Base-by-base conservation (phyloP, 2,797 vertebrate species). In the Myotis vivesi region DNA sequence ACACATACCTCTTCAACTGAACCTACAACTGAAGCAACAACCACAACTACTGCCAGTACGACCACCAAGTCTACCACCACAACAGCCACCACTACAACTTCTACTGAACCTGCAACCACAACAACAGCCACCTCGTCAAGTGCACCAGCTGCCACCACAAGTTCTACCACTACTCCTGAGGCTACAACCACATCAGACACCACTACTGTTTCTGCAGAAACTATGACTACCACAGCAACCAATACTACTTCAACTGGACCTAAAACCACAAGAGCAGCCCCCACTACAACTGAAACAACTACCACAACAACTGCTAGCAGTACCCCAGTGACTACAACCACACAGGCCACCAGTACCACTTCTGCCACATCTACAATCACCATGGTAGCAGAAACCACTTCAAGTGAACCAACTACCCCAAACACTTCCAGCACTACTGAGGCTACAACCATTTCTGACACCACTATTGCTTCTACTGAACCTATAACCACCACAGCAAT, bases 281-380 rank as follows among this genome's bases (percentile, higher is more conserved):
- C 7, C 3, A 0, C 9, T 2, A 15, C 76, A 17, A 57, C 8
- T 23, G 4, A 68, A 6, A 0, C 1, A 0, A 57, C 22, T 25
- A 57, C 9, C 9, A 25, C 4, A 25, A 66, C 8, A 3, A 13
- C 44, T 30, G 2, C 73, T 10, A 36, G 11, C 0, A 23, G 4
- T 3, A 23, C 22, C 0, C 22, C 28, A 25, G 28, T 20, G 5
- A 0, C 33, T 25, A 2, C n/a, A n/a, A 41, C 33, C 44, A 36
- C 30, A 44, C 2, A 6, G 5, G 11, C 17, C 5, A n/a, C 16
- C 17, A 68, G 2, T 10, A 33, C 5, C 28, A 12, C 20, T 16
- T 51, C 51, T 7, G 19, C 13, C 7, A 15, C 66, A 36, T 0
- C 36, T 4, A 6, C 15, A 59, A 33, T 23, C 2, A 59, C 66